A percentile compares a stretch with the other conserved stretches of the same genome.
Conservation (phyloP, 2,797 vertebrate genomes). For the Stomatorhinus walkeri region DNA sequence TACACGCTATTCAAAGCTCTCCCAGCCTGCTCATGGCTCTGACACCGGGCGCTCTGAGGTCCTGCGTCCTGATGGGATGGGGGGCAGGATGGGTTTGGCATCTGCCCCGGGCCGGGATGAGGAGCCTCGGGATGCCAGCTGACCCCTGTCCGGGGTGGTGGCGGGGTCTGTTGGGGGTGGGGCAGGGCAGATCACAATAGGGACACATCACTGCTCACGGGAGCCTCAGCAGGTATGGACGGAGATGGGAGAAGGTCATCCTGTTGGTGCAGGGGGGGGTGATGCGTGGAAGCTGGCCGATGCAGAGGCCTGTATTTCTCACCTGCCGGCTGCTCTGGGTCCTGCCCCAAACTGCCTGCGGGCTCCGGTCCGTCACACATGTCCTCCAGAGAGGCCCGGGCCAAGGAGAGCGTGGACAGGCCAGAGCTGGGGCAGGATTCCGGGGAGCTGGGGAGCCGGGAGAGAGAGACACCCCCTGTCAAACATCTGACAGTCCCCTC, state of each 20-base stretch:
- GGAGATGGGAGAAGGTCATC: not conserved
- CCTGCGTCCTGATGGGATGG: constrained; percentile 65
- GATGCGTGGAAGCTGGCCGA: not conserved
- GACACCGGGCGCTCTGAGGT: constrained; percentile 27
- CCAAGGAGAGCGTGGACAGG: constrained; percentile 42
- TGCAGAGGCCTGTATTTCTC: not conserved
- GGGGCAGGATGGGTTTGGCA: constrained; percentile 68
- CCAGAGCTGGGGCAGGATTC: constrained; percentile 39
- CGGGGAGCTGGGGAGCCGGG: constrained; percentile 39
- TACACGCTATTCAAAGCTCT: not conserved
- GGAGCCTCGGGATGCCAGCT: not conserved
- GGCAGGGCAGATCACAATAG: not conserved
- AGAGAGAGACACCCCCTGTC: not conserved
- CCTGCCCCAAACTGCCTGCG: constrained; percentile 37
- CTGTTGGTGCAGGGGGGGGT: not conserved
- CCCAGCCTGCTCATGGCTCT: not conserved
- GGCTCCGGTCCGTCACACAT: constrained; percentile 24
- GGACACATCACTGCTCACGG: not conserved
- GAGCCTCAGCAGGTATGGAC: not conserved
- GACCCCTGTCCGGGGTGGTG: constrained; percentile 28
- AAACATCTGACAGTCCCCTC: not conserved
- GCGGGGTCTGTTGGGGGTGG: not conserved
- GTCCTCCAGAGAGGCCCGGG: constrained; percentile 30
- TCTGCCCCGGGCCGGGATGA: constrained; percentile 50
- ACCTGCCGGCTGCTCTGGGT: constrained; percentile 51